Evolutionary conservation across 2,888 invertebrate species (phyloP).

Genomic region (Sinohyriopsis cumingii): DNA sequence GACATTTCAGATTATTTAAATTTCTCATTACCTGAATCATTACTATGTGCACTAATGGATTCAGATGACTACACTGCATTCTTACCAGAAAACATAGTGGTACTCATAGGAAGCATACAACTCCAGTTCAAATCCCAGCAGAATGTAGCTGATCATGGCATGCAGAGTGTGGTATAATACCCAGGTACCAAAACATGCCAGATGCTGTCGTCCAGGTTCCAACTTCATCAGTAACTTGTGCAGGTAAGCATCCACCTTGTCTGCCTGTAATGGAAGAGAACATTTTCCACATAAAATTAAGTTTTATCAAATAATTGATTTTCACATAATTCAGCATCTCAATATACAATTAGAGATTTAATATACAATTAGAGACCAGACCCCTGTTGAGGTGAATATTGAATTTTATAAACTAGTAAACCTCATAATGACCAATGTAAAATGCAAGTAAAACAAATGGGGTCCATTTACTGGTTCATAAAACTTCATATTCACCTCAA

Average conservation of each 20-base stretch:
- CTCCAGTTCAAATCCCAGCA: conserved; percentile 95
- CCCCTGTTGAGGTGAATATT: too few relatives aligned
- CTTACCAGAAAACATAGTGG: conserved; percentile 84
- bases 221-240: conserved; percentile 81
- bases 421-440: too few relatives aligned
- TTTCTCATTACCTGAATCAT: too few relatives aligned
- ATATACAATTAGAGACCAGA: background rate
- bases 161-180: conserved; percentile 89
- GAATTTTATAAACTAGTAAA: too few relatives aligned
- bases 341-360: background rate
- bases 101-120: conserved; percentile 97
- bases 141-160: conserved; percentile 90
- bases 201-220: conserved; percentile 81
- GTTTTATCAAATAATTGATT: background rate
- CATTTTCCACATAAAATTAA: too few relatives aligned
- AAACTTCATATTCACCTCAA: too few relatives aligned
- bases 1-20: too few relatives aligned
- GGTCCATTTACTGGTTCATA: too few relatives aligned
- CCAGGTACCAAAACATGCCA: conserved; percentile 93
- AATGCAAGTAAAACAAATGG: too few relatives aligned
- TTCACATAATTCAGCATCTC: background rate
- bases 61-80: background rate
- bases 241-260: conserved; percentile 89
- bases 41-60: too few relatives aligned
- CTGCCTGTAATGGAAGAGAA: conserved; percentile 78